Percentiles rank a stretch among this genome's conserved stretches.
Evolutionary conservation across 2,113 vertebrate species (phyloP).

Genomic region (Cyphomyrus discorhynchus): DNA sequence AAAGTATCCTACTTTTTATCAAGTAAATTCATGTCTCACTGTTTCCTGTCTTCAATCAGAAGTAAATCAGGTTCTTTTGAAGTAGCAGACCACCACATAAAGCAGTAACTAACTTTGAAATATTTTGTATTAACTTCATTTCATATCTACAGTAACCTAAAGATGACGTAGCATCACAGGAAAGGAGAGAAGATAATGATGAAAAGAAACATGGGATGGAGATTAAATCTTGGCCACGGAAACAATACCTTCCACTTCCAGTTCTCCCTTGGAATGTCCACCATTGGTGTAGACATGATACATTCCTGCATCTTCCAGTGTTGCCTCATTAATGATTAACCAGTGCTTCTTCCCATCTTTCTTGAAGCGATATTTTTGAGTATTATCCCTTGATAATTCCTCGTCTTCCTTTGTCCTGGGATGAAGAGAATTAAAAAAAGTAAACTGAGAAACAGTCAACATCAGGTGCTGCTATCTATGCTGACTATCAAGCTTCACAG

Average conservation of each 20-base stretch:
- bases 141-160: not conserved
- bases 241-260: slow-evolving; percentile 76
- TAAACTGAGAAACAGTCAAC: not conserved
- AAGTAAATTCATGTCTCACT: not conserved
- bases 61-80: not conserved
- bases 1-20: not conserved
- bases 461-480: not conserved
- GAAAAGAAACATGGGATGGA: not conserved
- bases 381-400: slow-evolving; percentile 70
- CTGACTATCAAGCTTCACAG: not conserved
- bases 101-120: not conserved
- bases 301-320: slow-evolving; percentile 65
- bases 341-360: slow-evolving; percentile 77
- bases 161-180: not conserved
- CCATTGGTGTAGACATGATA: slow-evolving; percentile 79
- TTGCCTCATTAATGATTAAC: slow-evolving; percentile 73
- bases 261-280: slow-evolving; percentile 78
- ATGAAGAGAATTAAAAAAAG: not conserved
- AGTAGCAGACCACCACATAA: not conserved
- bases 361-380: slow-evolving; percentile 72
- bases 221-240: not conserved
- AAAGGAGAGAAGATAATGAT: not conserved
- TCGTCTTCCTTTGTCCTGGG: slow-evolving; percentile 72
- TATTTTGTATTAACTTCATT: not conserved
- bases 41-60: not conserved